Evolutionary conservation across 2,888 invertebrate species (phyloP).

Genomic region (Microctonus hyperodae): DNA sequence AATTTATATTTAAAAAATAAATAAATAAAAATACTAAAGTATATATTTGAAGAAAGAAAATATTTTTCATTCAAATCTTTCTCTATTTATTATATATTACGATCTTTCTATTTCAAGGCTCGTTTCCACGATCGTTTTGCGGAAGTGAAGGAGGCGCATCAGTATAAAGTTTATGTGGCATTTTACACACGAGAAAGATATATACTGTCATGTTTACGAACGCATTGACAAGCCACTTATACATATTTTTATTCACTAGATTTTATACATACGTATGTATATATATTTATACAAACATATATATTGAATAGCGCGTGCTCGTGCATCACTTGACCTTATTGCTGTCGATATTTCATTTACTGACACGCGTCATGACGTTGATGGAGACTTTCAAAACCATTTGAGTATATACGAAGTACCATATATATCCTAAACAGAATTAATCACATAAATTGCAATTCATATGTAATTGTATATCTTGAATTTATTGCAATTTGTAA

Average conservation of each 20-base stretch:
- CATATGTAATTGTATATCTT: background rate
- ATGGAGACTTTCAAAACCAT: background rate
- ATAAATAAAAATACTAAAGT: background rate
- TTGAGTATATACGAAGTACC: background rate
- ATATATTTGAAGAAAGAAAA: background rate
- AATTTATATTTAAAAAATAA: background rate
- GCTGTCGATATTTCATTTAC: background rate
- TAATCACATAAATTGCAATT: conserved; percentile 34
- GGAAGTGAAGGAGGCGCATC: conserved; percentile 23
- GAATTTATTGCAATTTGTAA: conserved; percentile 37
- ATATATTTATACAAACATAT: background rate
- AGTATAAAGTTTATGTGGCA: conserved; percentile 23
- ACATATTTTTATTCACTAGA: background rate
- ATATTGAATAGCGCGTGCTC: background rate
- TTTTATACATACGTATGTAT: background rate
- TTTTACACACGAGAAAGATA: conserved; percentile 2
- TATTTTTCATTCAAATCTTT: background rate
- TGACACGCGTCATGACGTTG: background rate
- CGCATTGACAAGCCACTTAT: conserved; percentile 4
- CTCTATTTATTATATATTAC: background rate
- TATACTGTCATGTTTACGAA: conserved; percentile 2
- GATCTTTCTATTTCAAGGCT: background rate
- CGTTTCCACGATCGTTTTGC: conserved; percentile 21
- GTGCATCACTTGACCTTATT: conserved; percentile 4
- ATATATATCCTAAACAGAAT: conserved; percentile 15